Conservation (phyloP, 1,140 invertebrate species). For the Danaus plexippus region DNA sequence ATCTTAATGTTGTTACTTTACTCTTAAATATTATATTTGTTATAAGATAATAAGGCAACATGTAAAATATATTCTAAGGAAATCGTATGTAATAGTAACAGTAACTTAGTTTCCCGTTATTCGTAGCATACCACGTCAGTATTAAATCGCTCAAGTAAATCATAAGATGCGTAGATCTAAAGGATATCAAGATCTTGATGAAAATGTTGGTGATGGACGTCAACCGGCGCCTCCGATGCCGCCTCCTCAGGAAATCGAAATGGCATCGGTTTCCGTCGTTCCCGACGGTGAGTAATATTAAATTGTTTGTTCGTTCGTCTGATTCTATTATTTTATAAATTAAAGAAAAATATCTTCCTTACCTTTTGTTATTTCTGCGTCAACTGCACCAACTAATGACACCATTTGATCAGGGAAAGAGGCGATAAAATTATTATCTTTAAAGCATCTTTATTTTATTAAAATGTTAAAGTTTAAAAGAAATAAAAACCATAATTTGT, state of each 20-base stretch:
- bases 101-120: constrained; percentile 39
- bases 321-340: not conserved
- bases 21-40: no score
- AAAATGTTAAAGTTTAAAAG: no score
- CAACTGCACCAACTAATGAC: no score
- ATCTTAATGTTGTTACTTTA: no score
- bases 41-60: no score
- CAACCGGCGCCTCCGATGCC: constrained; percentile 46
- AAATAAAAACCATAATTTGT: no score
- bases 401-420: no score
- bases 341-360: constrained; percentile 3
- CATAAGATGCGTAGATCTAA: constrained; percentile 56
- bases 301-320: not conserved
- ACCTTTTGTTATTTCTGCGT: not conserved
- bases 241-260: constrained; percentile 78
- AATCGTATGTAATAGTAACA: constrained; percentile 8
- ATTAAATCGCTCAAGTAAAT: constrained; percentile 5
- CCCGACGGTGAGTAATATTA: constrained; percentile 78
- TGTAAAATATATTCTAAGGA: no score
- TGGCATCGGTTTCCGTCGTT: constrained; percentile 85
- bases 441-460: no score
- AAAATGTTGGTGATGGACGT: constrained; percentile 43
- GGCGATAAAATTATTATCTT: no score
- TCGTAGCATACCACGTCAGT: constrained; percentile 45
- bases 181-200: constrained; percentile 68